Percentiles rank a stretch among this genome's conserved stretches.
Evolutionary conservation across 2,888 invertebrate species (phyloP).

Genomic region (Sepioteuthis lessoniana): DNA sequence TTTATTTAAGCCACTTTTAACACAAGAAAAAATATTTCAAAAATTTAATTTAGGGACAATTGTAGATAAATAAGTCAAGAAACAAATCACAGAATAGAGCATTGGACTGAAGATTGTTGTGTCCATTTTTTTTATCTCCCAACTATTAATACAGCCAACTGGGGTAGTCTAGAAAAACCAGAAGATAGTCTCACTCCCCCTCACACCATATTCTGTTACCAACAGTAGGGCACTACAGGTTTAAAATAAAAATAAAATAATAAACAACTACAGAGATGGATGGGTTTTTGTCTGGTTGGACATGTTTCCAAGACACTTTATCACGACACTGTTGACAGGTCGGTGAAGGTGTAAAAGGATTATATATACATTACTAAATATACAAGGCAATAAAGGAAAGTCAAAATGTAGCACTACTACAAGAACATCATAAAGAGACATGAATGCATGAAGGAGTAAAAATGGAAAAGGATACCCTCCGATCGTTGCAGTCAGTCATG

Average conservation of each 20-base stretch:
- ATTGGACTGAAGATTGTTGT: neutral
- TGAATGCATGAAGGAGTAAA: neutral
- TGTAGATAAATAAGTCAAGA: neutral
- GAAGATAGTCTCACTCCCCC: neutral
- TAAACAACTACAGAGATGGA: neutral
- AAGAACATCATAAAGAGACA: neutral
- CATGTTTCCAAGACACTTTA: slow-evolving; percentile 1
- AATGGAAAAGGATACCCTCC: neutral
- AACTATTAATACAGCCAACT: neutral
- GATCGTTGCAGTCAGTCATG: neutral
- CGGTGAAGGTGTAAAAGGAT: neutral
- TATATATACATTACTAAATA: neutral
- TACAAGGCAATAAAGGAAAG: neutral
- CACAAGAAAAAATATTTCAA: neutral
- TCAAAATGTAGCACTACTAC: neutral
- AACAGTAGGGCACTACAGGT: neutral
- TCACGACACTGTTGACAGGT: neutral
- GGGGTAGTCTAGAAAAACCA: neutral
- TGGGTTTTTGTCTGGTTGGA: neutral
- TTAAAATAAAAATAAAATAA: neutral
- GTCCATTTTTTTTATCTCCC: neutral
- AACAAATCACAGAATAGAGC: neutral
- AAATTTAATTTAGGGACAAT: neutral
- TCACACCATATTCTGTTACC: neutral
- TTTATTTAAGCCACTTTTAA: neutral